Evolutionary conservation across 2,888 invertebrate species (phyloP), one percentile per base, ranked within the genome.

Genomic region (Didymodactylos carnosus): DNA sequence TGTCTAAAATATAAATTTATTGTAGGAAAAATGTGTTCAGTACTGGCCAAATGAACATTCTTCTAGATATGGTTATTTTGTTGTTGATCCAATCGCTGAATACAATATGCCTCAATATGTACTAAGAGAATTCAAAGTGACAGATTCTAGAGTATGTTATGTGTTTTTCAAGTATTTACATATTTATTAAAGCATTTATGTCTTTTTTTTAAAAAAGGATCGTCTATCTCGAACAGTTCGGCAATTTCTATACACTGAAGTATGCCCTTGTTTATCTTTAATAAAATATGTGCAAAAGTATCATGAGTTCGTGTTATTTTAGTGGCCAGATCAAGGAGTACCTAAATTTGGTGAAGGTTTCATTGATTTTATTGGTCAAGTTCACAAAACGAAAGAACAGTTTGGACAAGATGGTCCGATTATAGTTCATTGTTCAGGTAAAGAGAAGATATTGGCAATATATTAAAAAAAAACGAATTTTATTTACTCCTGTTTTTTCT

Each of bases 31-130:
- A 86, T 97, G 97, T 82, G 93, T 92, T 83, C 95, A 95, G 83
- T 99, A 99, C 84, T 99, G 98, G 98, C 98, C 98, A 0, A 92
- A 92, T 79, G 97, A 97, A 82, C 88, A 95, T 79, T 94, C 94
- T 40, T 92, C 94, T 51, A 88, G 95, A 76, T 97, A 95, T 85
- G 94, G 94, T 82, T 94, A 92, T 84, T 94, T 94, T 84, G 95
- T 97, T 69, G 95, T 98, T 29, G 98, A 98, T 84, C 97, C 97
- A 16, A 95, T 97, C 80, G 94, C 97, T 10, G 98, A 98, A 84
- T 98, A 98, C 85, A 95, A 97, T 84, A 97, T 98, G 95, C 94
- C 95, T 40, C 93, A 94, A 84, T 99, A 98, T 84, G 94, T 97
- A 81, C 87, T 99, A 81, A 87, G 98, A 79, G 98, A 99, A 86